Conservation (phyloP, 1,140 invertebrate species). For the Scaptomyza hsui region DNA sequence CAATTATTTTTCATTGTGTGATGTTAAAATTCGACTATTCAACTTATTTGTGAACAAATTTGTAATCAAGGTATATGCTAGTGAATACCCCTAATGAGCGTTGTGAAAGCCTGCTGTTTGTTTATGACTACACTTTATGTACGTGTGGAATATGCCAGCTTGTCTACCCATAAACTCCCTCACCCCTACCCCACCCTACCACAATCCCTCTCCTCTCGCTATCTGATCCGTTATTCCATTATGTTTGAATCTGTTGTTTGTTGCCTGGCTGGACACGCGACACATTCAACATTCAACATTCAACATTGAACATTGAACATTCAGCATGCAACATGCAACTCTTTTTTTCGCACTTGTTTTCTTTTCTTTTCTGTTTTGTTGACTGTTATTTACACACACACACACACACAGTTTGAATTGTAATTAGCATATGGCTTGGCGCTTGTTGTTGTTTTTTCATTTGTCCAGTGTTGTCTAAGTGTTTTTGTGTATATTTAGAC, state of each 20-base stretch:
- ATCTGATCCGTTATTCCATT: constrained; percentile 3
- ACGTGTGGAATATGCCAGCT: constrained; percentile 27
- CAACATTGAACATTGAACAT: not conserved
- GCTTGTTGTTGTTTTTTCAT: constrained; percentile 19
- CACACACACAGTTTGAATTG: constrained; percentile 38
- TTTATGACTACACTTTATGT: constrained; percentile 25
- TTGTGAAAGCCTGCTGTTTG: constrained; percentile 33
- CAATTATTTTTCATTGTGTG: too few species aligned
- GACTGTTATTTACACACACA: constrained; percentile 25
- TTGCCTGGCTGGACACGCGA: constrained; percentile 34
- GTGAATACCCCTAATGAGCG: constrained; percentile 24
- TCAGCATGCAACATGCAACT: constrained; percentile 32
- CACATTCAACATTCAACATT: constrained; percentile 1
- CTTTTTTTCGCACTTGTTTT: constrained; percentile 61
- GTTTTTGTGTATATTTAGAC: constrained; percentile 45
- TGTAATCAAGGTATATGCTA: too few species aligned
- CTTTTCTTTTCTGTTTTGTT: constrained; percentile 50
- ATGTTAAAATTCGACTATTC: too few species aligned
- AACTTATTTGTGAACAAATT: too few species aligned
- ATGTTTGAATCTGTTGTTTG: constrained; percentile 22
- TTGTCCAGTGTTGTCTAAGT: constrained; percentile 10
- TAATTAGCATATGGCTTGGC: constrained; percentile 69
- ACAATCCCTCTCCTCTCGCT: not conserved
- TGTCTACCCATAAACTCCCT: constrained; percentile 13
- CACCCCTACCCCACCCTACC: too few species aligned